These are phyloP conservation scores for Mesorhabditis spiculigera DNA, from an alignment of 2,888 invertebrate genomes.

Conservation along the genomic window DNA sequence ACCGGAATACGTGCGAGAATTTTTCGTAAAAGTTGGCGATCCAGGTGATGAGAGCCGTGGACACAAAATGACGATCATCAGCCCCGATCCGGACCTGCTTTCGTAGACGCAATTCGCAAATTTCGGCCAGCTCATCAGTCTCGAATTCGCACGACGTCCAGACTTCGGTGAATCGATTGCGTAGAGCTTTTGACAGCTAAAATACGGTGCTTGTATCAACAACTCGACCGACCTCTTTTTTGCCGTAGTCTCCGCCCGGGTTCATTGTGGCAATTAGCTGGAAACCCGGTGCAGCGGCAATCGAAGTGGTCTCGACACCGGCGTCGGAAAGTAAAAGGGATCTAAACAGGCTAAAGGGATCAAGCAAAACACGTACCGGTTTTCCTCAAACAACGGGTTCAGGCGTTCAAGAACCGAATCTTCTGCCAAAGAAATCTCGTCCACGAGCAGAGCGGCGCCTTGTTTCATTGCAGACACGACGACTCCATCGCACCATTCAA, in stretches of 20 bases:
- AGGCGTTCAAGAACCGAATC: conserved; percentile 81
- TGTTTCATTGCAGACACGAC: conserved; percentile 82
- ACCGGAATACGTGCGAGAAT: conserved; percentile 41
- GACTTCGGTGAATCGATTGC: conserved; percentile 97
- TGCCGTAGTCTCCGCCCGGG: conserved; percentile 98
- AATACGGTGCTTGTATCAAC: conserved; percentile 25
- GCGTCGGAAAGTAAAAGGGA: conserved; percentile 86
- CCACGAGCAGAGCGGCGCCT: conserved; percentile 85
- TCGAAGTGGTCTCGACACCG: conserved; percentile 65
- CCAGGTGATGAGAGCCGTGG: conserved; percentile 33
- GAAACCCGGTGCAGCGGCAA: conserved; percentile 71
- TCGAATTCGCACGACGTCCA: conserved; percentile 81
- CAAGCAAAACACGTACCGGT: conserved; percentile 59
- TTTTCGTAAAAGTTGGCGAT: conserved; percentile 35
- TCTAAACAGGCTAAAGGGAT: conserved; percentile 72
- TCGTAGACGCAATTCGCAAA: conserved; percentile 67
- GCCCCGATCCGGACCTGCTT: not conserved
- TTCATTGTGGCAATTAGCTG: conserved; percentile 97
- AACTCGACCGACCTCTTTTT: conserved; percentile 75
- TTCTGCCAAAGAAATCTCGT: conserved; percentile 94
- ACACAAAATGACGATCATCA: conserved; percentile 17
- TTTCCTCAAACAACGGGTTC: conserved; percentile 89
- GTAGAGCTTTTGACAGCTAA: conserved; percentile 83
- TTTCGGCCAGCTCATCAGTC: conserved; percentile 73
- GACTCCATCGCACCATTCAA: conserved; percentile 97